phyloP scores from a whole-genome alignment of 1,140 invertebrate genomes.

The Whitmania pigra region DNA sequence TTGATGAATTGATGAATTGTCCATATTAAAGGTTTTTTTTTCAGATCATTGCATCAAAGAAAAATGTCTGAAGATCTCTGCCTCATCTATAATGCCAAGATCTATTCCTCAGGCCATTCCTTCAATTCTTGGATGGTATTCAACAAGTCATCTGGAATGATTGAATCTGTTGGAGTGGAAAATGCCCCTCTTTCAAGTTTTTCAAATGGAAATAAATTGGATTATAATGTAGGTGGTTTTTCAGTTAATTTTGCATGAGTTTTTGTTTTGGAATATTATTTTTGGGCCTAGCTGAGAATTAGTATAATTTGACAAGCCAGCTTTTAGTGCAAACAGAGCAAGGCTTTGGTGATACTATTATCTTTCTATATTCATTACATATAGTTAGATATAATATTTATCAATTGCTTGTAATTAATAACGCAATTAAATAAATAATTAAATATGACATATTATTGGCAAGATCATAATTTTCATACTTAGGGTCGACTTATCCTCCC shows the following conservation, averaged over 20 bases:
- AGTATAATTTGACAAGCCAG: too few relatives aligned
- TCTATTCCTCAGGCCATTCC: background rate
- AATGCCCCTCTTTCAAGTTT: background rate
- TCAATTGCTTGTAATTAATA: too few relatives aligned
- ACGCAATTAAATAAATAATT: too few relatives aligned
- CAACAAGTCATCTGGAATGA: background rate
- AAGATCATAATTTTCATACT: background rate
- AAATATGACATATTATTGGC: background rate
- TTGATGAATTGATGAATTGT: too few relatives aligned
- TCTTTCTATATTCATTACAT: background rate
- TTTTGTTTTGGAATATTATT: background rate
- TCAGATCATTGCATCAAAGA: background rate
- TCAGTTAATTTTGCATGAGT: background rate
- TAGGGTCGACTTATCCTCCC: slow-evolving; percentile 12
- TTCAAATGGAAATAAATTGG: background rate
- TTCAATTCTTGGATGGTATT: slow-evolving; percentile 8
- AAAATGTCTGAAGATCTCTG: background rate
- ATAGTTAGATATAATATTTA: too few relatives aligned
- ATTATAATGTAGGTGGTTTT: background rate
- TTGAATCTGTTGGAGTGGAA: background rate
- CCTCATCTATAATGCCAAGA: slow-evolving; percentile 4
- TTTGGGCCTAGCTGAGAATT: too few relatives aligned
- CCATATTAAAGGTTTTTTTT: too few relatives aligned
- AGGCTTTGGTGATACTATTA: background rate
- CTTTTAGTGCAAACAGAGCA: too few relatives aligned